Evolutionary conservation across 2,888 invertebrate species (phyloP).

Genomic region (Sympetrum striolatum): DNA sequence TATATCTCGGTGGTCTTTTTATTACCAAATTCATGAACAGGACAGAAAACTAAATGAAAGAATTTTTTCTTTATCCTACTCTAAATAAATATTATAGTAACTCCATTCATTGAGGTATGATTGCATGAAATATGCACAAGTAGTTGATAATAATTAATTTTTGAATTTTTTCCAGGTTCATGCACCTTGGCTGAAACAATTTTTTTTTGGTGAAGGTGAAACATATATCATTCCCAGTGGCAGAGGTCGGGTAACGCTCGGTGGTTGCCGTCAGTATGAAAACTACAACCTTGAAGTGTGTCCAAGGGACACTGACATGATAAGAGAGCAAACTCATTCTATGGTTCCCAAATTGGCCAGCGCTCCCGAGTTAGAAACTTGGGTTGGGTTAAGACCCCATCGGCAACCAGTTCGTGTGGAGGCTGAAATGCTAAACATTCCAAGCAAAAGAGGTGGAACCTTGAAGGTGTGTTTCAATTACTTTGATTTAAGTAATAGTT

Average conservation of each 20-base stretch:
- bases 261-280: conserved; percentile 85
- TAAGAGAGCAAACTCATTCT: conserved; percentile 78
- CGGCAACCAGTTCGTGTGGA: conserved; percentile 63
- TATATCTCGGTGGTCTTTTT: too few species aligned
- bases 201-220: conserved; percentile 84
- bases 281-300: conserved; percentile 73
- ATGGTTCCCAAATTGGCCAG: conserved; percentile 72
- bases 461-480: not conserved
- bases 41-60: too few species aligned
- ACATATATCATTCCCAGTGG: conserved; percentile 83
- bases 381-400: conserved; percentile 85
- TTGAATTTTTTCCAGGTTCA: conserved; percentile 62
- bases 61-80: too few species aligned
- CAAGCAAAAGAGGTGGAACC: conserved; percentile 12
- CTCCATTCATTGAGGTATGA: too few species aligned
- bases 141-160: too few species aligned
- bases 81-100: too few species aligned
- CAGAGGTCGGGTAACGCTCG: conserved; percentile 78
- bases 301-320: conserved; percentile 75
- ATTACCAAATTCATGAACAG: too few species aligned
- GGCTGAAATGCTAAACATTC: conserved; percentile 53
- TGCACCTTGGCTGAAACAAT: conserved; percentile 90
- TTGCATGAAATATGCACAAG: too few species aligned
- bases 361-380: conserved; percentile 67
- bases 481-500: not conserved